Conservation (phyloP, 2,113 vertebrate genomes). For the Ciconia boyciana region DNA sequence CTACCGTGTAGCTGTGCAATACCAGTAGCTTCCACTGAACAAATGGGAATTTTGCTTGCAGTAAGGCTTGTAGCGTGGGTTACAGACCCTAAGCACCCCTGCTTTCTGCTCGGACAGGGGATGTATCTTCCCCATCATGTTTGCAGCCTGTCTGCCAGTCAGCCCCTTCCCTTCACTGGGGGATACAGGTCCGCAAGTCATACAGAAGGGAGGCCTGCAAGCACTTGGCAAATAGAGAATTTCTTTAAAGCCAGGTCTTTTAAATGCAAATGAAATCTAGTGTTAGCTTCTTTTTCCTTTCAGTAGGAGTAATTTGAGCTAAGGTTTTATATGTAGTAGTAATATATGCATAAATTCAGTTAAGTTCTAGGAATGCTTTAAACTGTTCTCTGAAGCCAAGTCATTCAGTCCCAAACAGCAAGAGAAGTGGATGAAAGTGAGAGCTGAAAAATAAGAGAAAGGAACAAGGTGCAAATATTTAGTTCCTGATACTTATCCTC, state of each 20-base stretch:
- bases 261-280: conserved; percentile 33
- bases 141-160: background rate
- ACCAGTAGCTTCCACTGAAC: background rate
- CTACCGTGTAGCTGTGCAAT: accelerated
- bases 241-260: conserved; percentile 1
- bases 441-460: background rate
- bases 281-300: background rate
- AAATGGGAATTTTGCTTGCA: background rate
- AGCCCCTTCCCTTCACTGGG: background rate
- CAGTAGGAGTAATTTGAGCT: background rate
- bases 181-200: background rate
- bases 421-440: background rate
- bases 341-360: conserved; percentile 1
- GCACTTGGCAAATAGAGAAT: background rate
- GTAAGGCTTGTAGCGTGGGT: background rate
- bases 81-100: background rate
- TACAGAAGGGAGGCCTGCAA: background rate
- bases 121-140: background rate
- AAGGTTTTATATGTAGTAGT: background rate
- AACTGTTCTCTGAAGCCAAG: background rate
- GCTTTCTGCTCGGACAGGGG: background rate
- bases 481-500: background rate
- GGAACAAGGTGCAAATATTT: background rate
- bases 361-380: background rate
- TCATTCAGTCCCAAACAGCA: background rate